phyloP scores from a whole-genome alignment of 2,797 vertebrate genomes.

The Scarus forsteni region DNA sequence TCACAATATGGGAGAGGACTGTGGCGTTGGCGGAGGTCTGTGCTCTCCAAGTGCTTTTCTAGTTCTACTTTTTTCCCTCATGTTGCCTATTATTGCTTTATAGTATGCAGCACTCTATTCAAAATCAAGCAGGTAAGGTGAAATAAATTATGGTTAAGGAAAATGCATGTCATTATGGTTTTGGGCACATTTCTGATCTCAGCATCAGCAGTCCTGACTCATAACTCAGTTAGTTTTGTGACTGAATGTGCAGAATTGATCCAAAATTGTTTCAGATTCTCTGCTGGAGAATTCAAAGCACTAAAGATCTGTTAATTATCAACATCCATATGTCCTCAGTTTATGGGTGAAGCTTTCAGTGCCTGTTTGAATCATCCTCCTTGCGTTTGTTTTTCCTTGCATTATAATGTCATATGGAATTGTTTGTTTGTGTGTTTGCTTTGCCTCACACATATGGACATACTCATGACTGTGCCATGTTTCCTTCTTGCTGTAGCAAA shows the following conservation, averaged over 20 bases:
- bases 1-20: too few relatives aligned
- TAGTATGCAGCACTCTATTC: too few relatives aligned
- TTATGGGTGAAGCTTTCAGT: conserved; percentile 10
- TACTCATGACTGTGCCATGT: conserved; percentile 14
- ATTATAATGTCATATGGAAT: conserved; percentile 4
- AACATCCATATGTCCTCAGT: conserved; percentile 3
- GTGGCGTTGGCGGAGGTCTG: too few relatives aligned
- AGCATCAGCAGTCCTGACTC: not conserved
- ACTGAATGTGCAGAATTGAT: not conserved
- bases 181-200: conserved; percentile 1
- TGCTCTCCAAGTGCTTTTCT: too few relatives aligned
- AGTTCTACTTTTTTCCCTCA: too few relatives aligned
- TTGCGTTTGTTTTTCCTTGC: not conserved
- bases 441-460: conserved; percentile 29
- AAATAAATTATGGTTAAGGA: not conserved
- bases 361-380: conserved; percentile 4
- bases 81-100: too few relatives aligned
- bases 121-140: not conserved
- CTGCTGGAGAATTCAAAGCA: not conserved
- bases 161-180: not conserved
- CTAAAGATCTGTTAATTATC: conserved; percentile 13
- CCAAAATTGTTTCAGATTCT: conserved; percentile 2
- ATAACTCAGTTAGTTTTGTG: not conserved
- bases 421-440: conserved; percentile 26
- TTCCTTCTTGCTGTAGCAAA: conserved; percentile 9